A percentile compares a stretch with the other conserved stretches of the same genome.
Conservation (phyloP, 2,888 invertebrate genomes). For the Alentia gelatinosa region DNA sequence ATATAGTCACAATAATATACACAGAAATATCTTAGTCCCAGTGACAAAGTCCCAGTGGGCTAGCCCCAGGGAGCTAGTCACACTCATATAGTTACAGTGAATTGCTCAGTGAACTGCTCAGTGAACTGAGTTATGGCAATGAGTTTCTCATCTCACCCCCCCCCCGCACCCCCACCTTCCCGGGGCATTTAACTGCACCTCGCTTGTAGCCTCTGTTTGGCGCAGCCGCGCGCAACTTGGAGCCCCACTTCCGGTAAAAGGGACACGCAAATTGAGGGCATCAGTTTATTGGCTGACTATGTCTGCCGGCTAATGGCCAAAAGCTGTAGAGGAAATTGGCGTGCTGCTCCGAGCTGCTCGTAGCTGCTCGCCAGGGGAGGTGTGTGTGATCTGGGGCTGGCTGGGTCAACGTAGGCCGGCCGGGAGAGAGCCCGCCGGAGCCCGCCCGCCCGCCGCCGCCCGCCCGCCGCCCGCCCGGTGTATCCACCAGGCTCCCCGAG, state of each 20-base stretch:
- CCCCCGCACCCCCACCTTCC: background rate
- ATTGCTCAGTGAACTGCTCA: background rate
- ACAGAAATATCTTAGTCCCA: no score
- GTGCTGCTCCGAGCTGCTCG: background rate
- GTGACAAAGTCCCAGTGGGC: no score
- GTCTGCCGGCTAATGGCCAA: slow-evolving; percentile 23
- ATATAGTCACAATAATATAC: no score
- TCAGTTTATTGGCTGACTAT: slow-evolving; percentile 41
- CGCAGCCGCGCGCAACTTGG: background rate
- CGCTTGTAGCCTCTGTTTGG: background rate
- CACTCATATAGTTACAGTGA: no score
- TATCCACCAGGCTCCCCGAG: background rate
- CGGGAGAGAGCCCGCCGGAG: background rate
- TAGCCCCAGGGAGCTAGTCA: no score
- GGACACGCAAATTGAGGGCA: slow-evolving; percentile 42
- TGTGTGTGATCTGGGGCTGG: background rate
- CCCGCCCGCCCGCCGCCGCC: background rate
- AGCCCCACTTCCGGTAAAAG: slow-evolving; percentile 23
- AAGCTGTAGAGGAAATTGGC: slow-evolving; percentile 47
- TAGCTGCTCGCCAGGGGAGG: background rate
- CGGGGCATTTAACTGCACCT: background rate
- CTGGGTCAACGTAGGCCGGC: background rate
- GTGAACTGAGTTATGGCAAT: no score
- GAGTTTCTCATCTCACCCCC: background rate
- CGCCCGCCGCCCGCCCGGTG: background rate